Conservation (phyloP, 2,888 invertebrate genomes). For the Phyllotreta striolata region DNA sequence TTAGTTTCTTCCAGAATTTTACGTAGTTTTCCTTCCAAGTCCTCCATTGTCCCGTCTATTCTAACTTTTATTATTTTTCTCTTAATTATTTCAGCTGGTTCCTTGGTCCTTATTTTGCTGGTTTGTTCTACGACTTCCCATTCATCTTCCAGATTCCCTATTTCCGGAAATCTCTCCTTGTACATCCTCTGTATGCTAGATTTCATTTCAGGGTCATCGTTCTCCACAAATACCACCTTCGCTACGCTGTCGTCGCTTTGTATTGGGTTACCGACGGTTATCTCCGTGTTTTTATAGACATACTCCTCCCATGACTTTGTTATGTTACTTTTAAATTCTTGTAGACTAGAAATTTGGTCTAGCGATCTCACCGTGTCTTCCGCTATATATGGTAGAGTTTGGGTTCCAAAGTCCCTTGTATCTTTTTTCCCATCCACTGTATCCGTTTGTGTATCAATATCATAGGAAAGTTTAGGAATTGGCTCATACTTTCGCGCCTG, state of each 20-base stretch:
- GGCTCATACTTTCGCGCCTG: conserved; percentile 1
- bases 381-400: neutral
- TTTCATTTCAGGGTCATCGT: conserved; percentile 24
- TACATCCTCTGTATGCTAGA: conserved; percentile 25
- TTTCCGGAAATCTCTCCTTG: conserved; percentile 29
- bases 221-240: conserved; percentile 27
- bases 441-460: neutral
- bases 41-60: conserved; percentile 1
- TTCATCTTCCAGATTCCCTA: conserved; percentile 5
- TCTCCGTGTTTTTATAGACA: neutral
- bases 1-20: neutral
- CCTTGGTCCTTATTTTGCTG: conserved; percentile 2
- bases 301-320: conserved; percentile 2
- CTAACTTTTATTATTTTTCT: conserved; percentile 16
- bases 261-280: conserved; percentile 13
- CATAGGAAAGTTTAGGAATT: neutral
- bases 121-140: conserved; percentile 24
- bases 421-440: neutral
- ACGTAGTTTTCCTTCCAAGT: conserved; percentile 7
- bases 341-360: neutral
- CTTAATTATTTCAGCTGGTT: neutral
- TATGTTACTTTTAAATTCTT: neutral
- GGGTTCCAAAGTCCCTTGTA: neutral
- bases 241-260: conserved; percentile 3
- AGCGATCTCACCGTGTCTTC: neutral